Evolutionary conservation across 2,113 vertebrate species (phyloP).

Genomic region (Enhydra lutris): DNA sequence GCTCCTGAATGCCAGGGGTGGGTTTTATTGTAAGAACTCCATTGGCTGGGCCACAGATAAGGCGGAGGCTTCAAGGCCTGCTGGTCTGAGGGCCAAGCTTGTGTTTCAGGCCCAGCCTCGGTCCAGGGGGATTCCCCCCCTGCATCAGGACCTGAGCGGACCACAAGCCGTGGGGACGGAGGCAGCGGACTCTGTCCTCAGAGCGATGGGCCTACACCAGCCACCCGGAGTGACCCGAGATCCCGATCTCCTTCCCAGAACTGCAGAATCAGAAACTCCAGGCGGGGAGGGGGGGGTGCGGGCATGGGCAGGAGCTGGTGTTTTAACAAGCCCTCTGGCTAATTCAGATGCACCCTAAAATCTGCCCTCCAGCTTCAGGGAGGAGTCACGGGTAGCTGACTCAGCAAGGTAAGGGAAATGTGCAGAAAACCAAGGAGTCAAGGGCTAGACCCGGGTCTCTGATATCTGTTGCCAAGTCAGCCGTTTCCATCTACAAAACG

Average conservation of each 20-base stretch:
- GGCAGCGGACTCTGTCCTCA: background rate
- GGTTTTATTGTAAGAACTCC: background rate
- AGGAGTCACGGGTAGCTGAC: background rate
- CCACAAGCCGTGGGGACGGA: rapidly evolving
- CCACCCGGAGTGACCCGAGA: background rate
- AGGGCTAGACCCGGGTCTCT: too few relatives aligned
- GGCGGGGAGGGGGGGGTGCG: rapidly evolving
- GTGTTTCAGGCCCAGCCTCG: background rate
- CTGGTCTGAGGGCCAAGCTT: rapidly evolving
- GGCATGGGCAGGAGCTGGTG: background rate
- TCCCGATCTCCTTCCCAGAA: background rate
- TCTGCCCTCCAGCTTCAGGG: background rate
- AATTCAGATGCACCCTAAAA: too few relatives aligned
- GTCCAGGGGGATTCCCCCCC: too few relatives aligned
- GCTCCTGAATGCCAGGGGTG: background rate
- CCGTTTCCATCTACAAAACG: background rate
- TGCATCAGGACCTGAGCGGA: background rate
- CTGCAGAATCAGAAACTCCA: background rate
- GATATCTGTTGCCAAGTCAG: background rate
- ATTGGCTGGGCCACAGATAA: background rate
- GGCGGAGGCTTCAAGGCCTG: background rate
- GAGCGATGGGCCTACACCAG: background rate
- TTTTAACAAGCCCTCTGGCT: background rate
- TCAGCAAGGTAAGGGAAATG: too few relatives aligned
- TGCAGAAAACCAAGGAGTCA: too few relatives aligned